phyloP scores from a whole-genome alignment of 2,888 invertebrate species.

The Rugalucina vietnamica region DNA sequence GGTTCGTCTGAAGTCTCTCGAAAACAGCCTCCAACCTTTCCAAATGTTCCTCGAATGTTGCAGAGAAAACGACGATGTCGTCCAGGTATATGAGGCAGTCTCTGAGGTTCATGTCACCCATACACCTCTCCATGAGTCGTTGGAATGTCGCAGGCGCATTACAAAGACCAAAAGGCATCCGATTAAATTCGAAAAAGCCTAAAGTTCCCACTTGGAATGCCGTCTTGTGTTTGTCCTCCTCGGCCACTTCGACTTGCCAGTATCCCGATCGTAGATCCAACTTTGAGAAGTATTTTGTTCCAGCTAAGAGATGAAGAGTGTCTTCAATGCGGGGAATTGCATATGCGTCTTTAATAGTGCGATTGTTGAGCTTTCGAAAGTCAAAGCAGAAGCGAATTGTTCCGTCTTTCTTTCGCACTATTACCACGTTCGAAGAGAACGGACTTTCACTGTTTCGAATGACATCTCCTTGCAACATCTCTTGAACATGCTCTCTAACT shows the following conservation, averaged over 20 bases:
- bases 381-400: conserved; percentile 24
- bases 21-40: conserved; percentile 10
- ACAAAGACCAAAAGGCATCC: conserved; percentile 52
- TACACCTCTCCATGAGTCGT: neutral
- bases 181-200: conserved; percentile 46
- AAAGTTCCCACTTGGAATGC: conserved; percentile 54
- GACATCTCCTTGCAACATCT: conserved; percentile 27
- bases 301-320: conserved; percentile 24
- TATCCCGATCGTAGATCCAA: conserved; percentile 22
- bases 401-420: conserved; percentile 31
- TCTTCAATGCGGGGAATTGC: conserved; percentile 26
- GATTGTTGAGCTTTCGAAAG: conserved; percentile 22
- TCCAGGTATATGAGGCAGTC: conserved; percentile 11
- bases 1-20: neutral
- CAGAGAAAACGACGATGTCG: too few relatives aligned
- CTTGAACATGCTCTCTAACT: conserved; percentile 22
- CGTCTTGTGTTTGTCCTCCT: conserved; percentile 46
- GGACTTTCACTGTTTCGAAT: conserved; percentile 23
- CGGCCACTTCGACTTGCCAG: conserved; percentile 27
- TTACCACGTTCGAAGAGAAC: conserved; percentile 19
- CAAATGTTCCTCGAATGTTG: neutral
- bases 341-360: conserved; percentile 30
- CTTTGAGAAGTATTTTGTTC: conserved; percentile 30
- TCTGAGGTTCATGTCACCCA: conserved; percentile 17
- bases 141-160: too few relatives aligned